Evolutionary conservation across 2,888 invertebrate genomes (phyloP).

Genomic region (Dryobota labecula): DNA sequence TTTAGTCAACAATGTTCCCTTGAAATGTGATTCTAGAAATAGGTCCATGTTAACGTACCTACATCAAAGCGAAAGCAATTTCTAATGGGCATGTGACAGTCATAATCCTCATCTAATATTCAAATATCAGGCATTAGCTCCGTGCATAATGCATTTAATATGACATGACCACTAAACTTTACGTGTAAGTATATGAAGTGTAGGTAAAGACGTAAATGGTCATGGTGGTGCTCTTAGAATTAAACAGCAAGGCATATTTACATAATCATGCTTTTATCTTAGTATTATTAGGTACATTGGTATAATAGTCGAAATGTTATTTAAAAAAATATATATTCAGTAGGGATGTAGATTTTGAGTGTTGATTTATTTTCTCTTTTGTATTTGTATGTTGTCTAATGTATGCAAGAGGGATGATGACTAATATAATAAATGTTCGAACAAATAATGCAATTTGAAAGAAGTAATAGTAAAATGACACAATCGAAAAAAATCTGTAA

Average conservation of each 20-base stretch:
- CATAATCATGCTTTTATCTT: neutral
- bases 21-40: conserved; percentile 32
- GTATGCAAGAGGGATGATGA: neutral
- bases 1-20: conserved; percentile 1
- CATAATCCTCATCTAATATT: conserved; percentile 55
- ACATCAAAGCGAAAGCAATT: conserved; percentile 36
- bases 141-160: conserved; percentile 37
- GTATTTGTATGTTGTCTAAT: neutral
- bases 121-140: conserved; percentile 44
- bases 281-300: neutral
- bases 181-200: neutral
- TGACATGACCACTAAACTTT: conserved; percentile 41
- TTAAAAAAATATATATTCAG: neutral
- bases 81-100: conserved; percentile 42
- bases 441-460: too few species aligned
- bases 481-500: too few species aligned
- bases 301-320: neutral
- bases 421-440: too few species aligned
- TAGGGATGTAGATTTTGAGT: neutral
- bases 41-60: neutral
- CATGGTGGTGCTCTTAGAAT: conserved; percentile 23
- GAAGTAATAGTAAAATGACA: too few species aligned
- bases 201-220: conserved; percentile 11
- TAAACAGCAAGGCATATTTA: neutral
- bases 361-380: too few species aligned